Conservation (phyloP, 2,113 vertebrate species). For the Thinocorus orbignyianus region DNA sequence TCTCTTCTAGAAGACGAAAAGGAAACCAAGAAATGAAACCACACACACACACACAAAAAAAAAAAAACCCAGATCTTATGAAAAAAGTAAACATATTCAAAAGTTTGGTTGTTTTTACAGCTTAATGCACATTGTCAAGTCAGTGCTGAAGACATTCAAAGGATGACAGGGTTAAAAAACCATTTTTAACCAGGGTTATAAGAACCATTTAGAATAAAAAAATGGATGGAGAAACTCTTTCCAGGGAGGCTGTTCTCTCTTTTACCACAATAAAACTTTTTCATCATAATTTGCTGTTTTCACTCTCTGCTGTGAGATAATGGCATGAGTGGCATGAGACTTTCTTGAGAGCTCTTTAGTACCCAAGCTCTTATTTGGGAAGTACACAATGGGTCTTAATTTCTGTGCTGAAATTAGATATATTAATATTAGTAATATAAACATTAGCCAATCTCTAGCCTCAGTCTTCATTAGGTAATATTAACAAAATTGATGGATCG, state of each 20-base stretch:
- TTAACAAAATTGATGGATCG: background rate
- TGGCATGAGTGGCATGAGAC: too few relatives aligned
- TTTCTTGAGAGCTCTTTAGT: background rate
- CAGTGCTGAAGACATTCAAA: background rate
- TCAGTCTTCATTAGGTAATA: background rate
- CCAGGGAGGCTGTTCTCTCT: background rate
- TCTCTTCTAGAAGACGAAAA: background rate
- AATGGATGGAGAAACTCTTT: background rate
- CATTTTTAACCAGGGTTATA: too few relatives aligned
- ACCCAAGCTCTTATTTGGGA: background rate
- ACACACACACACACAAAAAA: too few relatives aligned
- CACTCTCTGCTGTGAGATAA: background rate
- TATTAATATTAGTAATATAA: background rate
- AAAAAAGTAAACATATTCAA: background rate
- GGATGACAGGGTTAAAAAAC: background rate
- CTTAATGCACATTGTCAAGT: background rate
- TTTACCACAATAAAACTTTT: background rate
- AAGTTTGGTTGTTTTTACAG: background rate
- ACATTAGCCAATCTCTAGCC: background rate
- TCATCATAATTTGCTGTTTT: background rate
- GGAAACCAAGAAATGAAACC: background rate
- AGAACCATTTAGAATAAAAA: background rate
- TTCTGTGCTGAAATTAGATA: background rate
- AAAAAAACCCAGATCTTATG: too few relatives aligned
- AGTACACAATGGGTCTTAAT: background rate